Conservation (phyloP, 2,113 vertebrate genomes). For the Pholis gunnellus region DNA sequence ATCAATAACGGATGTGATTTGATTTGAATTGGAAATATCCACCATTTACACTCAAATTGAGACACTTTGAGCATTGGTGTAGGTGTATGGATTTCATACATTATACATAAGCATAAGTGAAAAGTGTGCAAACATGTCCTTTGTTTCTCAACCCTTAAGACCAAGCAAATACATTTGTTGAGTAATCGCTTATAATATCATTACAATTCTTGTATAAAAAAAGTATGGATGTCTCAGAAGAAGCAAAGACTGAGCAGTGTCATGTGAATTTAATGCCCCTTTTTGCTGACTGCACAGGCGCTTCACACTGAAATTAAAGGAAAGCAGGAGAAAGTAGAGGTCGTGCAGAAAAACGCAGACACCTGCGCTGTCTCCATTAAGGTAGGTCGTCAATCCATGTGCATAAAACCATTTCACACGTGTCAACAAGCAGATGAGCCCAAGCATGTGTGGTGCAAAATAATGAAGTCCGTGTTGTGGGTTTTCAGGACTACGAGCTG, state of each 20-base stretch:
- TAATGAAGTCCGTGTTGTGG: neutral
- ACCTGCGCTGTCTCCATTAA: constrained; percentile 91
- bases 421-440: neutral
- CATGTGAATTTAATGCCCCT: constrained; percentile 5
- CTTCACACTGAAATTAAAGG: constrained; percentile 94
- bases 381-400: constrained; percentile 76
- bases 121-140: too few relatives aligned
- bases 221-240: too few relatives aligned
- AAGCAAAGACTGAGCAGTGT: too few relatives aligned
- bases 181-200: too few relatives aligned
- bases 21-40: neutral
- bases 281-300: constrained; percentile 78
- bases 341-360: constrained; percentile 91
- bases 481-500: constrained; percentile 93
- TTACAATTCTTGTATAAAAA: too few relatives aligned
- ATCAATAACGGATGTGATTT: neutral
- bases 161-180: too few relatives aligned
- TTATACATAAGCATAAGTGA: too few relatives aligned
- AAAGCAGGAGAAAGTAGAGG: constrained; percentile 93
- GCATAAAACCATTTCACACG: neutral
- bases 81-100: too few relatives aligned
- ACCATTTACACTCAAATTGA: neutral
- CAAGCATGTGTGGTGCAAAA: neutral
- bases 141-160: too few relatives aligned
- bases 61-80: neutral